phyloP scores from a whole-genome alignment of 2,797 vertebrate species.

The Parauchenoglanis ngamensis region DNA sequence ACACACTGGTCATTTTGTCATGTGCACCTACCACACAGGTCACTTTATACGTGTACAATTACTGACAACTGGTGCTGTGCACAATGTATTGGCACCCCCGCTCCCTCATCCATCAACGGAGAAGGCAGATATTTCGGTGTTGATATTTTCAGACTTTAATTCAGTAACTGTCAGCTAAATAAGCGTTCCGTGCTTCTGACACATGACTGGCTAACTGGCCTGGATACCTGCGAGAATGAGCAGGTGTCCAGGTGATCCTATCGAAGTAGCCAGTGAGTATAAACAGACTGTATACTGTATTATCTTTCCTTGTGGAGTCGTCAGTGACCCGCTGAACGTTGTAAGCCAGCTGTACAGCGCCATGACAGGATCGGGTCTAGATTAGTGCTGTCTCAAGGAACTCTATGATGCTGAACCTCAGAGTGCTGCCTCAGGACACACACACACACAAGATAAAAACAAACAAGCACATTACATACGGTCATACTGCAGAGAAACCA shows the following conservation, averaged over 20 bases:
- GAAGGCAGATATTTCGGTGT: neutral
- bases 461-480: no score
- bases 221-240: neutral
- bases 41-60: slow-evolving; percentile 17
- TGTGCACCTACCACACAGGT: slow-evolving; percentile 7
- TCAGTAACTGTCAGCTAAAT: neutral
- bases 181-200: no score
- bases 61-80: neutral
- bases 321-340: neutral
- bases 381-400: slow-evolving; percentile 14
- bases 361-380: neutral
- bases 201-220: neutral
- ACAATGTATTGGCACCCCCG: neutral
- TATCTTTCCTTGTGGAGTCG: neutral
- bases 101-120: neutral
- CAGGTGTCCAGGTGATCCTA: neutral
- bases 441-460: neutral
- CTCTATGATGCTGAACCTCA: neutral
- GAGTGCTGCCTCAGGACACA: neutral
- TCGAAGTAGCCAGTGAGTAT: neutral
- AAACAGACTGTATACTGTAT: neutral
- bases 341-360: no score
- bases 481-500: no score
- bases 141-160: neutral
- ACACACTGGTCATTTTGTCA: slow-evolving; percentile 24